Percentiles rank a stretch among this genome's conserved stretches.
phyloP scores from a whole-genome alignment of 2,888 invertebrate genomes.

The Gymnosoma rotundatum region DNA sequence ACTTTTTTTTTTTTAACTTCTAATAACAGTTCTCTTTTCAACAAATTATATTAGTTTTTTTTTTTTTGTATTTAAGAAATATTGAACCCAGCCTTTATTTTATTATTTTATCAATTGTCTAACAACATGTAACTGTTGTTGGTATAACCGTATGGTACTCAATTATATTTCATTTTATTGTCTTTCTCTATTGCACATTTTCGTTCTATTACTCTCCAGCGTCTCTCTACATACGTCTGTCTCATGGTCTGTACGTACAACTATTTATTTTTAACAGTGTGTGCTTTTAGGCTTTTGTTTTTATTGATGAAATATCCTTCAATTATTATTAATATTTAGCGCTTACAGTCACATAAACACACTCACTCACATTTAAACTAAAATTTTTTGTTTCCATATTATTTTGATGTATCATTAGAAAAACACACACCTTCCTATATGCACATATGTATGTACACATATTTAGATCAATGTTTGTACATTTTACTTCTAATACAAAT shows the following conservation, averaged over 20 bases:
- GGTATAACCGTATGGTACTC: conserved; percentile 39
- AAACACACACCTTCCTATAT: conserved; percentile 17
- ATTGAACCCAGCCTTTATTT: conserved; percentile 66
- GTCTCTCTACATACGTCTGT: conserved; percentile 2
- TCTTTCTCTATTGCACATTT: conserved; percentile 22
- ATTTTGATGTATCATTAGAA: conserved; percentile 72
- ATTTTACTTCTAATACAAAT: conserved; percentile 12
- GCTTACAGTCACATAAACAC: conserved; percentile 69
- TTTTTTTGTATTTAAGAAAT: conserved; percentile 26
- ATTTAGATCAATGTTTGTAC: not conserved
- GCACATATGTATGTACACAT: not conserved
- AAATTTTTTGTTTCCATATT: conserved; percentile 53
- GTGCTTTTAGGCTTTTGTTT: conserved; percentile 70
- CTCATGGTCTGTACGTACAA: not conserved
- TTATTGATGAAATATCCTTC: conserved; percentile 81
- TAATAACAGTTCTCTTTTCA: too few species aligned
- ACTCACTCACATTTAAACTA: not conserved
- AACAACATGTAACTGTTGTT: conserved; percentile 48
- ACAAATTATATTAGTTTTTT: too few species aligned
- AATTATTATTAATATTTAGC: conserved; percentile 80
- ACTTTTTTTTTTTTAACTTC: too few species aligned
- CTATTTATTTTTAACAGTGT: conserved; percentile 15
- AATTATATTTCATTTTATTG: conserved; percentile 48
- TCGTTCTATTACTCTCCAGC: not conserved
- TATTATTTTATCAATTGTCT: conserved; percentile 68